Evolutionary conservation across 2,797 vertebrate species (phyloP).

Genomic region (Neoniphon sammara): DNA sequence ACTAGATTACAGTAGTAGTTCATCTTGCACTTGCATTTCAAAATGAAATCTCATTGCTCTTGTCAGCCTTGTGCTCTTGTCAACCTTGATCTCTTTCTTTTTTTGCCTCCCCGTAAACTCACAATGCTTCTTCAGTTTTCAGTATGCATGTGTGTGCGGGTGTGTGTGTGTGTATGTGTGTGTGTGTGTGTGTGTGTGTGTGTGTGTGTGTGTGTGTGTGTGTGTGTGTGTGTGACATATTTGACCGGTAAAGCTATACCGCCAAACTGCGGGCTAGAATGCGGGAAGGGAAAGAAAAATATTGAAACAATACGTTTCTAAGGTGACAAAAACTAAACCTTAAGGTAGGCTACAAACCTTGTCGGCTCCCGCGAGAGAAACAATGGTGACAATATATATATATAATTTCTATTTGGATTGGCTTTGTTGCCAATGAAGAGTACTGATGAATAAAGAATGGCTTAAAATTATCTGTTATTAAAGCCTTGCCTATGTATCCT

Average conservation of each 20-base stretch:
- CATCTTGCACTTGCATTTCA: slow-evolving; percentile 86
- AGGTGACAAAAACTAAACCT: slow-evolving; percentile 68
- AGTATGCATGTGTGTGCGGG: no score
- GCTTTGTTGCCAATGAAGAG: no score
- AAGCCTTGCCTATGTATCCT: no score
- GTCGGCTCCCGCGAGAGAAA: slow-evolving; percentile 47
- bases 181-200: no score
- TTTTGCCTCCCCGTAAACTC: slow-evolving; percentile 76
- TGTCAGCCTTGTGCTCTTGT: slow-evolving; percentile 82
- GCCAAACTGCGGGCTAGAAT: slow-evolving; percentile 71
- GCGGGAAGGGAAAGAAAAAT: slow-evolving; percentile 54
- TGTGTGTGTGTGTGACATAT: slow-evolving; percentile 55
- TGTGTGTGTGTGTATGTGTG: no score
- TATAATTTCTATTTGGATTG: no score
- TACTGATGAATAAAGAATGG: no score
- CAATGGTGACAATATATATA: background rate
- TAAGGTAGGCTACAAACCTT: slow-evolving; percentile 27
- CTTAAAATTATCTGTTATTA: no score
- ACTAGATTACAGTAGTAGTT: slow-evolving; percentile 84
- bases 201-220: background rate
- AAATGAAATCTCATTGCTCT: slow-evolving; percentile 84
- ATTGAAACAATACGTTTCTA: slow-evolving; percentile 70
- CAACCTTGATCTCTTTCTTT: slow-evolving; percentile 73
- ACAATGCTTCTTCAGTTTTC: slow-evolving; percentile 87
- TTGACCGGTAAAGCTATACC: slow-evolving; percentile 70